Evolutionary conservation across 2,113 vertebrate genomes (phyloP).

Genomic region (Psilopsiagon aurifrons): DNA sequence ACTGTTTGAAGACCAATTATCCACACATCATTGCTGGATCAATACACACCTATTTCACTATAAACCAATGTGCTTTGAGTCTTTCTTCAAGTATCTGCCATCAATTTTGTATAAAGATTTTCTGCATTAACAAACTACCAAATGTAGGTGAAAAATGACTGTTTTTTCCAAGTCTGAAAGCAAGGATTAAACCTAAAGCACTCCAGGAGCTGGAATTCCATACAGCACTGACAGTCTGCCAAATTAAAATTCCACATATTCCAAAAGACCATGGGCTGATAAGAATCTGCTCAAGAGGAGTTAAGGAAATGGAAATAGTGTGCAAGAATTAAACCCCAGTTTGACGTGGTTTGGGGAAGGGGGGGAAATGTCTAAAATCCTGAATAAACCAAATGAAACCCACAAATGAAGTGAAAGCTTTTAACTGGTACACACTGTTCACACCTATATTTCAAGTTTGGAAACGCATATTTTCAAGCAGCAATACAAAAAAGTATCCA

Average conservation of each 20-base stretch:
- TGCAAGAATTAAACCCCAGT: constrained; percentile 67
- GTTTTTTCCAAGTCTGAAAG: constrained; percentile 64
- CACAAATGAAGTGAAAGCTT: constrained; percentile 84
- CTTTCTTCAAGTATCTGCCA: constrained; percentile 72
- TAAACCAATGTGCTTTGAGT: constrained; percentile 70
- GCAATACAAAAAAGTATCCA: constrained; percentile 97
- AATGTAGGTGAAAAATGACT: constrained; percentile 60
- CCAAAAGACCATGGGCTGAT: constrained; percentile 55
- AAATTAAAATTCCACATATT: constrained; percentile 55
- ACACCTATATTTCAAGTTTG: constrained; percentile 94
- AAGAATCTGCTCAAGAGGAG: constrained; percentile 66
- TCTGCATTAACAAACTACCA: constrained; percentile 61
- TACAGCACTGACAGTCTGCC: constrained; percentile 63
- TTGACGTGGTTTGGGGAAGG: background rate
- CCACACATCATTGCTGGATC: constrained; percentile 20
- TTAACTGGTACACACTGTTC: constrained; percentile 89
- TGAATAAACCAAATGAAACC: constrained; percentile 66
- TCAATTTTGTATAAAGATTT: constrained; percentile 64
- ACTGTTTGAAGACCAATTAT: background rate
- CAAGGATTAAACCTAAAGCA: constrained; percentile 65
- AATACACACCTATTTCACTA: constrained; percentile 21
- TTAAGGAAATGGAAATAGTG: constrained; percentile 56
- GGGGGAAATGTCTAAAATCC: constrained; percentile 57
- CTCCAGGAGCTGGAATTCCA: constrained; percentile 69
- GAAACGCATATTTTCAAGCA: constrained; percentile 97